These are phyloP conservation scores for Oreochromis grahami DNA, from an alignment of 2,797 vertebrate genomes.

Conservation along the genomic window DNA sequence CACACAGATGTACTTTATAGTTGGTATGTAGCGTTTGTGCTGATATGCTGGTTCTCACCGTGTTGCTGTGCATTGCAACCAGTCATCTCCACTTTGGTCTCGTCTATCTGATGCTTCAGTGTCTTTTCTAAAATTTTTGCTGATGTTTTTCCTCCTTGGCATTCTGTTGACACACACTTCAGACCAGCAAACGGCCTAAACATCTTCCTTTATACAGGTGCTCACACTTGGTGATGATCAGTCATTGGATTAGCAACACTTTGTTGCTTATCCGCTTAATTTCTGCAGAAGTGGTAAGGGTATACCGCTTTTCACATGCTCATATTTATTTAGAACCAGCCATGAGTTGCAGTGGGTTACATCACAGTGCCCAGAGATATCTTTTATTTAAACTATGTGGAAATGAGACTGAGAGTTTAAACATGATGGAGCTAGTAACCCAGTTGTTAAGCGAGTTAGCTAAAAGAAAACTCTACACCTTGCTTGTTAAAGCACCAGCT, in stretches of 20 bases:
- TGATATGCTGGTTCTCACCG: neutral
- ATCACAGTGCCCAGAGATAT: neutral
- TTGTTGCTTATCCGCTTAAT: neutral
- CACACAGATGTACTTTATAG: neutral
- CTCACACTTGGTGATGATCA: neutral
- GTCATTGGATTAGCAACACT: neutral
- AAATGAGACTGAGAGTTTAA: neutral
- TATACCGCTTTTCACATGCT: neutral
- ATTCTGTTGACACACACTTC: neutral
- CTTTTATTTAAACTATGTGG: neutral
- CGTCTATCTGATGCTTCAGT: neutral
- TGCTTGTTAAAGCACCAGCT: neutral
- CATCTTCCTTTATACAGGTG: neutral
- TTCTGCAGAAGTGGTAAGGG: neutral
- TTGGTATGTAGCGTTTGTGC: neutral
- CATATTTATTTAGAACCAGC: neutral
- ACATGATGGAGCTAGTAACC: neutral
- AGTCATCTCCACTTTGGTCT: neutral
- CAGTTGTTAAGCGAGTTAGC: neutral
- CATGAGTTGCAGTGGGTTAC: neutral
- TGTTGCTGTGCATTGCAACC: neutral
- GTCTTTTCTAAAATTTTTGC: neutral
- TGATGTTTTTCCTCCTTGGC: neutral
- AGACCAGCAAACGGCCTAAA: neutral
- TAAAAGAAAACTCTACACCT: neutral